Conservation (phyloP, 2,797 vertebrate species). For the Steatocranus sp. region DNA sequence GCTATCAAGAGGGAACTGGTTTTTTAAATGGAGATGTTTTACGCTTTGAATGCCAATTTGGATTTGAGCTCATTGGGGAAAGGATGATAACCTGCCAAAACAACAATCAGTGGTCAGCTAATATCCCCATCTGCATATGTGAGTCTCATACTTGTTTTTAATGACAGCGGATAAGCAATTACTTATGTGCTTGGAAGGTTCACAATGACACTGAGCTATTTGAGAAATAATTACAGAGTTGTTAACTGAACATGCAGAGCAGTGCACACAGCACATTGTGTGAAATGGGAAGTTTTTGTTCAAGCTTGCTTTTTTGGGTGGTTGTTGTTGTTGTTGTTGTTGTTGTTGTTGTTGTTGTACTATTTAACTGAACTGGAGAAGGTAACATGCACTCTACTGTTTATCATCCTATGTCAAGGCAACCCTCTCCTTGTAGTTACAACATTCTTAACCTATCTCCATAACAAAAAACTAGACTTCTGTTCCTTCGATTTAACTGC, state of each 20-base stretch:
- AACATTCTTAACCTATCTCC: neutral
- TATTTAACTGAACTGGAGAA: neutral
- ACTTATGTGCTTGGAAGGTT: constrained; percentile 44
- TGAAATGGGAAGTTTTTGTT: constrained; percentile 14
- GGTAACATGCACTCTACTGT: neutral
- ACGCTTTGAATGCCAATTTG: constrained; percentile 97
- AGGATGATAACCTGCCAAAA: constrained; percentile 97
- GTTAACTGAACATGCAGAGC: constrained; percentile 24
- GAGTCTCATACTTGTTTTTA: constrained; percentile 67
- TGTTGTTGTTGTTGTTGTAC: neutral
- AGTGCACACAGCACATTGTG: constrained; percentile 13
- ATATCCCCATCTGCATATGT: constrained; percentile 99
- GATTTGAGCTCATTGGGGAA: constrained; percentile 98
- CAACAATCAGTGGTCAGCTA: constrained; percentile 99
- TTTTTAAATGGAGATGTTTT: constrained; percentile 95
- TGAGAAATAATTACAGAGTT: constrained; percentile 40
- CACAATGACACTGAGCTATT: constrained; percentile 34
- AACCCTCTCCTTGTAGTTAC: neutral
- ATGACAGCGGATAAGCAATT: constrained; percentile 36
- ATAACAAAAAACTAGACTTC: constrained; percentile 13
- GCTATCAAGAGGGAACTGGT: constrained; percentile 91
- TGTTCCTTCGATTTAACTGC: neutral
- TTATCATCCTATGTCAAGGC: neutral
- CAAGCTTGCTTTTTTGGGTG: neutral
- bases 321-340: neutral